Base-by-base conservation (phyloP, 2,797 vertebrate genomes). In the Enteromius anoplus region DNA sequence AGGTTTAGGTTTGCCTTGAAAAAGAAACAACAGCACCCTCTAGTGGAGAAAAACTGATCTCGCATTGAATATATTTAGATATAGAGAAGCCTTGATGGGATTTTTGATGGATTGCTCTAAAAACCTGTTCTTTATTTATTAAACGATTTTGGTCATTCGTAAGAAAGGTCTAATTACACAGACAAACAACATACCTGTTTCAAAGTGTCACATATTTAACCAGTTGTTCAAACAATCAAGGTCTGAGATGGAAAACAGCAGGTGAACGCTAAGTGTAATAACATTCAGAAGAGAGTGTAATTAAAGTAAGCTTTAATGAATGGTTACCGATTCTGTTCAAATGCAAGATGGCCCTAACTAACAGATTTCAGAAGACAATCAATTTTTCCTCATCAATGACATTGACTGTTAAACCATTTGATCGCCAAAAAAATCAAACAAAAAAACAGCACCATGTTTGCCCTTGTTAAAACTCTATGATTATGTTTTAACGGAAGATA, bases 181-280 rank as follows among this genome's bases (percentile, higher is more conserved):
- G 58, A 34, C 6, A 42, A 79, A 69, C 45, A 78, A 10, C 47
- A 79, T 23, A 37, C 21, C 32, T 9, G 19, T 79, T 68, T 40
- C 45, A 62, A 4, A 45, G 14, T 29, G 32, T 40, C 45, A 53
- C 2, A 4, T 1, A 70, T 70, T 58, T 10, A 58, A 58, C 29
- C 34, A 58, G 65, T 1, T 19, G 55, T 80, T 40, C 34, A 58
- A 68, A 71, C 40, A 62, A 70, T 47, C 26, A 17, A 62, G 26
- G 53, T 76, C n/a, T 76, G n/a, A 26, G 34, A 75, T 15, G 19
- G 40, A 80, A 80, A 80, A 60, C 51, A 80, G n/a, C 37, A 71
- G 19, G 12, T 65, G 32, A 65, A 81, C 1, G 2, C 45, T 12
- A 9, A 45, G 53, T 4, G 60, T 26, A 75, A 65, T 40, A 32